Base-by-base conservation (phyloP, 1,140 invertebrate genomes). In the Pseudomyrmex concolor region DNA sequence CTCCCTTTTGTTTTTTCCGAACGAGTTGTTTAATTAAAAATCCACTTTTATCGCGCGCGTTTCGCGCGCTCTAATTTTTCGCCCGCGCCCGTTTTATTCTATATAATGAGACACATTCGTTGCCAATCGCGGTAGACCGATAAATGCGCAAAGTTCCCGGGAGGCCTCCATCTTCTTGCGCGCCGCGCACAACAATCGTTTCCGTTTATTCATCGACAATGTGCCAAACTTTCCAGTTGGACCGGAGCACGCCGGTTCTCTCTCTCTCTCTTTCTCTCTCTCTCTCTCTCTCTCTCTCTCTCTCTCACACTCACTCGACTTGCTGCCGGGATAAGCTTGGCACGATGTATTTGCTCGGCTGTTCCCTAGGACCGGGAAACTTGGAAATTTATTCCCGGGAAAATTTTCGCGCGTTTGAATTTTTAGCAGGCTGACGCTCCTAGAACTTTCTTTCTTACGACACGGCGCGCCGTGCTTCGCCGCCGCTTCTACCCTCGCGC, bases 201-300 rank as follows among this genome's bases (percentile, higher is more conserved):
- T 89, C 89, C 91, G 91, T 92, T 93, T 93, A 93, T 91, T 91
- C 90, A 86, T 82, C 91, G 91, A 90, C 92, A 92, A 93, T 92
- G 90, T 91, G 87, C 91, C 91, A 92, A 93, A 93, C 91, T 93
- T 93, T 91, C 83, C 71, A 91, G 91, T 90, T 92, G 87, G 86
- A 82, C 63, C 74, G 68, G 34, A 34, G 34, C 60, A 68, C 64
- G 81, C 84, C 70, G 59, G 59, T 19, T 76, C 34, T 34, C 34
- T 34, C 34, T 34, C 1, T 34, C 5, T 34, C 34, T 34, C 25
- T 34, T 5, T 5, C 5, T 34, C 1, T 1, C 5, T 5, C 25
- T 34, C 25, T 25, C 25, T 34, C 0, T 34, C 25, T 34, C 25
- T 34, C 34, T 34, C 34, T 34, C 0, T 34, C 34, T 34, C 5